Evolutionary conservation across 2,797 vertebrate genomes (phyloP), one percentile per base, ranked within the genome.

Genomic region (Mormyrus hasselquistii): DNA sequence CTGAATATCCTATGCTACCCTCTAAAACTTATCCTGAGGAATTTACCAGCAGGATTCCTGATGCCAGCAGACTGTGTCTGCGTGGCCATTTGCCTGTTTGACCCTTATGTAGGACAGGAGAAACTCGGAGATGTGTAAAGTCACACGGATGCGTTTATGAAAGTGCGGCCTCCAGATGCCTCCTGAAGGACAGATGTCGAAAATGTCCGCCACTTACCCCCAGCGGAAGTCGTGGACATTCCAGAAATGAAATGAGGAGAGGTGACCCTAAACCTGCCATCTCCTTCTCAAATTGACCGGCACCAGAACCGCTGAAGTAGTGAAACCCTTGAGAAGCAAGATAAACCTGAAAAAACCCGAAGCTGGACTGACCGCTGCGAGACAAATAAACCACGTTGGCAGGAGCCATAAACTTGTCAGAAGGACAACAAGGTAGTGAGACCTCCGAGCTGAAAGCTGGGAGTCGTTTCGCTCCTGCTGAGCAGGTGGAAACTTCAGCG

Each of bases 221-320:
- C 16, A 25, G 29, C 57, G n/a, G n/a, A 49, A 29, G 59, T 55
- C 29, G 2, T 22, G 38, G 49, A 83, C 38, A 83, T 83, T 44
- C 76, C 76, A 3, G 38, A 83, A 83, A 10, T n/a, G 41, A 83
- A 83, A 49, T 41, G 14, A 92, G 92, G 92, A 93, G 94, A 65
- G 84, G 50, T 50, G 5, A 87, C 86, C 88, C 49, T 86, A 4
- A 14, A 73, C 90, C 73, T 87, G 0, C 93, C 94, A 95, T 95
- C 94, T 96, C 94, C 93, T 90, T 76, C 8, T 89, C 94, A 96
- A 91, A 94, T 94, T 94, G 92, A 82, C 91, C 86, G 89, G 90
- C 87, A 14, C 19, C 59, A n/a, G 38, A 25, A 47, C 59, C 5
- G 89, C 44, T 76, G 59, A 22, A 25, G 91, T 92, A 90, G 91